These are phyloP conservation scores for Passerina amoena DNA, from an alignment of 2,113 vertebrate genomes.

Conservation along the genomic window DNA sequence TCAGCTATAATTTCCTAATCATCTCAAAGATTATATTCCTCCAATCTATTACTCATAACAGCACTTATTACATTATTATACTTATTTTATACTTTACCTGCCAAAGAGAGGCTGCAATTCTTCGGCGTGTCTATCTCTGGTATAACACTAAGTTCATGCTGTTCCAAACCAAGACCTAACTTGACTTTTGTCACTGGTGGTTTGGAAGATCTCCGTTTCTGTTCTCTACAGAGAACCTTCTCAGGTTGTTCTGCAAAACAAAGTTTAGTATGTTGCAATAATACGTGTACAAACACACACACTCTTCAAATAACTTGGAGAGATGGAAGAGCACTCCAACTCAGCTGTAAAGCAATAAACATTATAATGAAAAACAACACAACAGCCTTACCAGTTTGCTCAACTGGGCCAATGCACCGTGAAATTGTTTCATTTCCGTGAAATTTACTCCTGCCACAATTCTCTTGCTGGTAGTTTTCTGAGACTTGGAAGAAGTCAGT, in stretches of 20 bases:
- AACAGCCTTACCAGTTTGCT: constrained; percentile 31
- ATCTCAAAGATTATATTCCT: background rate
- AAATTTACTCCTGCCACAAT: background rate
- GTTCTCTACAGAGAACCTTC: background rate
- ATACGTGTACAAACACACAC: background rate
- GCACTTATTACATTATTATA: background rate
- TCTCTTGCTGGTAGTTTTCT: constrained; percentile 16
- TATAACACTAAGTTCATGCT: constrained; percentile 92
- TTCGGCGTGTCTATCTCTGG: constrained; percentile 84
- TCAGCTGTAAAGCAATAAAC: background rate
- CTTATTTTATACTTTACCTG: constrained; percentile 69
- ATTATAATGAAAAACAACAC: background rate
- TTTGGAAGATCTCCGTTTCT: constrained; percentile 68
- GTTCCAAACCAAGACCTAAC: constrained; percentile 72
- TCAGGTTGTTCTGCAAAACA: constrained; percentile 53
- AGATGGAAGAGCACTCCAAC: background rate
- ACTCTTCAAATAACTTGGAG: background rate
- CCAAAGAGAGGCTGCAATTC: constrained; percentile 65
- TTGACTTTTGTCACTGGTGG: constrained; percentile 83
- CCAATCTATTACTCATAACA: background rate
- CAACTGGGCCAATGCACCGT: background rate
- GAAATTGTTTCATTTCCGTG: background rate
- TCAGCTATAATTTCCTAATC: background rate
- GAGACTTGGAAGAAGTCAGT: constrained; percentile 62
- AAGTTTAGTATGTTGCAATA: background rate